phyloP scores from a whole-genome alignment of 2,888 invertebrate species.

The Balanococcus diminutus region DNA sequence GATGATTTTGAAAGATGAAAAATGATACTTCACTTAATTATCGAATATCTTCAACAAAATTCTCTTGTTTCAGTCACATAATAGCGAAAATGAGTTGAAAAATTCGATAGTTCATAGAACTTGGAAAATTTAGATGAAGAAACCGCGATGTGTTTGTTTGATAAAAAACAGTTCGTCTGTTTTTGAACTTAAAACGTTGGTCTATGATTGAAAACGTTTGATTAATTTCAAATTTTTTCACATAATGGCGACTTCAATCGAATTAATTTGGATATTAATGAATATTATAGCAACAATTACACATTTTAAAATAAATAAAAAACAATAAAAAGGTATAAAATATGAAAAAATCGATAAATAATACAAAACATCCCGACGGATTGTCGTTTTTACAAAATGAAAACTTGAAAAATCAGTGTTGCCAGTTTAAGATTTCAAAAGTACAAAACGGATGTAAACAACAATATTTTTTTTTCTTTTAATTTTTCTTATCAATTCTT shows the following conservation, averaged over 20 bases:
- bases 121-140: background rate
- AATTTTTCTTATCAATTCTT: no score
- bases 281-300: no score
- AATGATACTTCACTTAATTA: background rate
- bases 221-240: no score
- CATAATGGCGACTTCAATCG: no score
- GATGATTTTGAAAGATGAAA: background rate
- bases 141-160: background rate
- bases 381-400: no score
- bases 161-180: background rate
- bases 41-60: background rate
- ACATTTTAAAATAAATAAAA: no score
- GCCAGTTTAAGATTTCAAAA: background rate
- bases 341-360: background rate
- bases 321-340: no score
- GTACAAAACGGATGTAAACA: no score
- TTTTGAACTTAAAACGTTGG: background rate
- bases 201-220: background rate
- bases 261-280: no score
- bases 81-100: conserved; percentile 35
- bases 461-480: no score
- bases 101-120: conserved; percentile 7
- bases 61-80: background rate
- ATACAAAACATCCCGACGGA: no score
- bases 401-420: background rate